Percentiles rank a stretch among this genome's conserved stretches.
Evolutionary conservation across 1,140 invertebrate genomes (phyloP).

Genomic region (Apis florea): DNA sequence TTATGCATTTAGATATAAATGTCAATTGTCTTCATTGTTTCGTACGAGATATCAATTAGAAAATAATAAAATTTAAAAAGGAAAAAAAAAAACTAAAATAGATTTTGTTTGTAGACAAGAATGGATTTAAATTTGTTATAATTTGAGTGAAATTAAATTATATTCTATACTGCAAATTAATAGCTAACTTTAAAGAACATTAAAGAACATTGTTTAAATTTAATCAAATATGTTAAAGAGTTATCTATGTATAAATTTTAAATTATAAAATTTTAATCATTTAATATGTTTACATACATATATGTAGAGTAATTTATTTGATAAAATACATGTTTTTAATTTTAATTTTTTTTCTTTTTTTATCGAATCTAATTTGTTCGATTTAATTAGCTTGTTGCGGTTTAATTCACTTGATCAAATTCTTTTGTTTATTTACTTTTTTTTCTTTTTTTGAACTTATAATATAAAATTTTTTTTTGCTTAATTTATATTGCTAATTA

Average conservation of each 20-base stretch:
- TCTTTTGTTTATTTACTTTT: neutral
- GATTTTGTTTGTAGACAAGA: too few species aligned
- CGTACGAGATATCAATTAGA: neutral
- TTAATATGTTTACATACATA: too few species aligned
- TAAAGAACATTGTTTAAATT: neutral
- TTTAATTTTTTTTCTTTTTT: neutral
- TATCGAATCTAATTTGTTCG: neutral
- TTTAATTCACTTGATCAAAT: neutral
- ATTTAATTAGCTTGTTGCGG: neutral
- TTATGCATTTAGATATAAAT: slow-evolving; percentile 12
- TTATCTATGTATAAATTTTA: too few species aligned
- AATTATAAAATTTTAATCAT: neutral
- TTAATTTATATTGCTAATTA: too few species aligned
- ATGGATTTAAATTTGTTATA: neutral
- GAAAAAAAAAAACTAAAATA: neutral
- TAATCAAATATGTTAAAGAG: neutral
- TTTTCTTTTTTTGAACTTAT: too few species aligned
- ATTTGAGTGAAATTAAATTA: neutral
- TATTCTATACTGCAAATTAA: neutral
- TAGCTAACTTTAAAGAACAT: neutral
- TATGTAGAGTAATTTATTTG: too few species aligned
- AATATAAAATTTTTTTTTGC: too few species aligned
- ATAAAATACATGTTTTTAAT: too few species aligned
- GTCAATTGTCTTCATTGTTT: slow-evolving; percentile 20
- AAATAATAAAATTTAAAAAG: neutral